Conservation (phyloP, 2,113 vertebrate species). For the Stegostoma tigrinum region DNA sequence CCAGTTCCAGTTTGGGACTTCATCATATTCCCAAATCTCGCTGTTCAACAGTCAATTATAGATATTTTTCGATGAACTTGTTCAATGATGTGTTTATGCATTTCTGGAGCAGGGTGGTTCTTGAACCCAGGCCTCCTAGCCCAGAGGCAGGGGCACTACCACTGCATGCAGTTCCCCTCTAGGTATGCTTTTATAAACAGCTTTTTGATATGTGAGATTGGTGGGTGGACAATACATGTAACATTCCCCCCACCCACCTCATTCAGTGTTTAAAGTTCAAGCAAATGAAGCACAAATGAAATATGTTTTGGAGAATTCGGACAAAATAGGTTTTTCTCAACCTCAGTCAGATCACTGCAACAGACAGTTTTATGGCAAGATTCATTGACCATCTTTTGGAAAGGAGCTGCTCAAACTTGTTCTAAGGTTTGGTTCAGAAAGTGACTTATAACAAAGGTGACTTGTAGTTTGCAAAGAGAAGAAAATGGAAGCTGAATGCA, state of each 20-base stretch:
- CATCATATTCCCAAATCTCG: too few species aligned
- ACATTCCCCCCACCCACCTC: too few species aligned
- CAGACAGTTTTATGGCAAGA: background rate
- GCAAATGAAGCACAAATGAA: background rate
- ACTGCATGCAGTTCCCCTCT: too few species aligned
- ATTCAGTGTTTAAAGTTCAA: background rate
- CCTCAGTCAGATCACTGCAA: background rate
- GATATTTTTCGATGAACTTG: too few species aligned
- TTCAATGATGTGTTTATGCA: too few species aligned
- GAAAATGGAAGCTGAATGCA: background rate
- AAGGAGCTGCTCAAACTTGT: background rate
- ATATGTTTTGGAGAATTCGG: background rate
- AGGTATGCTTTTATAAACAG: too few species aligned
- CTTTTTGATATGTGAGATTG: background rate
- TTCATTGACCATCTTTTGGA: background rate
- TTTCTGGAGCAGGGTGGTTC: too few species aligned
- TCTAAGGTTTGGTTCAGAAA: background rate
- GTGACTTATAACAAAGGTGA: background rate
- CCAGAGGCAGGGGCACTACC: too few species aligned
- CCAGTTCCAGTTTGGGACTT: too few species aligned
- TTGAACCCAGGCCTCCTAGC: too few species aligned
- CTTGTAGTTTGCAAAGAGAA: background rate
- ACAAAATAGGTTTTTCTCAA: background rate
- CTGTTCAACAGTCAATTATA: too few species aligned
- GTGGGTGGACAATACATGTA: too few species aligned